A percentile compares a stretch with the other conserved stretches of the same genome.
These are phyloP conservation scores for Tridacna gigas DNA, from an alignment of 2,888 invertebrate genomes.

Conservation along the genomic window DNA sequence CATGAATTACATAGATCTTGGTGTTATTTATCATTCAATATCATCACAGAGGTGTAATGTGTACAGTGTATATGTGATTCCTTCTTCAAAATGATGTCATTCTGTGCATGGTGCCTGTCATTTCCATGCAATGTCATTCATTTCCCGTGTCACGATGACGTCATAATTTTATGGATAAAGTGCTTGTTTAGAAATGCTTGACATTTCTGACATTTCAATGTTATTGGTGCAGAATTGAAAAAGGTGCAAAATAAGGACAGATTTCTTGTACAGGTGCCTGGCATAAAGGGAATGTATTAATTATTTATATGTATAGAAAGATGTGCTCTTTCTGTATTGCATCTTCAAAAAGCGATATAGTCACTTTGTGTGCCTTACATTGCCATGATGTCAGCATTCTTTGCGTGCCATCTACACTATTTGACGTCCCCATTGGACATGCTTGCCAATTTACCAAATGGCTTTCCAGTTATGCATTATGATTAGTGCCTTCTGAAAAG, in stretches of 20 bases:
- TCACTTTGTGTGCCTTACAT: constrained; percentile 4
- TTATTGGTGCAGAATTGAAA: no score
- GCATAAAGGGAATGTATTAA: no score
- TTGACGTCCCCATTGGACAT: background rate
- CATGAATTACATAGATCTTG: background rate
- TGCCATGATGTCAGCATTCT: background rate
- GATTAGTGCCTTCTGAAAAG: background rate
- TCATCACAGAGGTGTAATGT: constrained; percentile 7
- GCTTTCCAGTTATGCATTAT: background rate
- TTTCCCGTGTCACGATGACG: no score
- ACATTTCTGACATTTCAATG: no score
- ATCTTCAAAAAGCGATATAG: background rate
- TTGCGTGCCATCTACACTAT: constrained; percentile 1
- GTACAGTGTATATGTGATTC: background rate
- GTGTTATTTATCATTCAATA: background rate
- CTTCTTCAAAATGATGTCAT: background rate
- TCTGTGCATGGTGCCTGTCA: no score
- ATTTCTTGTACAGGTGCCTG: no score
- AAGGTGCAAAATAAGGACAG: no score
- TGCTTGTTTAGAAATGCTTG: no score
- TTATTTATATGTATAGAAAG: no score
- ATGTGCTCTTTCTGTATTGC: no score
- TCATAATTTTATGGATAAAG: no score
- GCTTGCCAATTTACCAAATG: background rate
- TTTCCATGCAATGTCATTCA: no score